These are phyloP conservation scores for Epinephelus awoara DNA, from an alignment of 2,797 vertebrate genomes.

Conservation along the genomic window DNA sequence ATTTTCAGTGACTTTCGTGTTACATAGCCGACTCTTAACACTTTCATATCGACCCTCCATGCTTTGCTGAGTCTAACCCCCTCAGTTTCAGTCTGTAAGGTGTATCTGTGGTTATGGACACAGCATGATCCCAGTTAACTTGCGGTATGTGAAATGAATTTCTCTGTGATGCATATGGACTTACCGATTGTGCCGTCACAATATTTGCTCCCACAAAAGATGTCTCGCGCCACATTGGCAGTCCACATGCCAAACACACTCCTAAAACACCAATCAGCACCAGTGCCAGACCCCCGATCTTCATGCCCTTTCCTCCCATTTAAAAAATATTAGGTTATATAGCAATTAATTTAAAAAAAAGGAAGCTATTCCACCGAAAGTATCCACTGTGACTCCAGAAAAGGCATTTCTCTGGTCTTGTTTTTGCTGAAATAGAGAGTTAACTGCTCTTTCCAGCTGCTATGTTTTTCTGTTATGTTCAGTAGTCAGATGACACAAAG, in stretches of 20 bases:
- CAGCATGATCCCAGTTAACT: neutral
- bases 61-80: too few species aligned
- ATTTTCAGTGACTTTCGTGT: neutral
- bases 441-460: neutral
- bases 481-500: conserved; percentile 45
- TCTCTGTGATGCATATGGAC: neutral
- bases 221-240: conserved; percentile 65
- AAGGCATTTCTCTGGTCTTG: neutral
- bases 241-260: conserved; percentile 51
- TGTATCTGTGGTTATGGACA: neutral
- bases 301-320: conserved; percentile 46
- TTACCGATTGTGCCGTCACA: conserved; percentile 63
- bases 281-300: conserved; percentile 44
- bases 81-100: neutral
- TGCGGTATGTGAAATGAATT: neutral
- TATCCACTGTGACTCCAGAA: neutral
- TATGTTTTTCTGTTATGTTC: conserved; percentile 23
- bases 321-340: neutral
- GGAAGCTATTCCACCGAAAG: conserved; percentile 11
- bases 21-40: neutral
- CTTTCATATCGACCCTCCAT: neutral
- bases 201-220: conserved; percentile 65
- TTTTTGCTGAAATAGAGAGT: conserved; percentile 3
- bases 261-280: conserved; percentile 52
- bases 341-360: neutral